Evolutionary conservation across 2,888 invertebrate species (phyloP), one percentile per base, ranked within the genome.

Genomic region (Allolobophora icterica): DNA sequence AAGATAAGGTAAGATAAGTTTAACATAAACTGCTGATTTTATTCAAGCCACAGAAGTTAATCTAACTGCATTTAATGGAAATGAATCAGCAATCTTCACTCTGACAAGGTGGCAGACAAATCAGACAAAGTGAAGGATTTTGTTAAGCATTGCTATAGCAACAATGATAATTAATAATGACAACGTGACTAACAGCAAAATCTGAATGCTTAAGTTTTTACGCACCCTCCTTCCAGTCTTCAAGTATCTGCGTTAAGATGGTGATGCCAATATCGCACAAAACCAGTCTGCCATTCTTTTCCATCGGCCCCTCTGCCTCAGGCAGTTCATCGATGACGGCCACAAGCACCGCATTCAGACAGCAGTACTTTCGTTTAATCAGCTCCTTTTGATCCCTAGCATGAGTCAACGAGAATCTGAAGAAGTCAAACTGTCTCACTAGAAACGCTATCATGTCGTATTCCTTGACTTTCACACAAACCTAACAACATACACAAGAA

Each of bases 351-450:
- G 24, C 87, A 24, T 87, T 87, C 35, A 87, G 87, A 38, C 87
- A 87, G 87, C 87, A 87, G 24, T 87, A 87, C 38, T 87, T 87
- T 87, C 24, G 34, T 19, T 87, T 38, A 87, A 87, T 87, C 38
- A 38, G 21, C 34, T 24, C 35, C 34, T 19, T 21, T 35, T 6
- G 35, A 87, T 87, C 38, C 6, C 87, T 24, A 1, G 8, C n/a
- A 34, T 17, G 4, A 87, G 38, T 87, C 38, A 38, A 35, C 5
- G 2, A 35, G 38, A 5, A 4, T 34, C 87, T 8, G 34, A 87
- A 87, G 87, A 35, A 87, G 35, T 87, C 24, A 87, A 87, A 35
- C 30, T 87, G 35, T 24, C 35, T 87, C 38, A 87, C 30, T 17
- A 87, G 87, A 38, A 34, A 34, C 24, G 30, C 34, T 35, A 87